Percentiles rank a stretch among this genome's conserved stretches.
These are phyloP conservation scores for Phasianus colchicus DNA, from an alignment of 2,113 vertebrate species.

Conservation along the genomic window DNA sequence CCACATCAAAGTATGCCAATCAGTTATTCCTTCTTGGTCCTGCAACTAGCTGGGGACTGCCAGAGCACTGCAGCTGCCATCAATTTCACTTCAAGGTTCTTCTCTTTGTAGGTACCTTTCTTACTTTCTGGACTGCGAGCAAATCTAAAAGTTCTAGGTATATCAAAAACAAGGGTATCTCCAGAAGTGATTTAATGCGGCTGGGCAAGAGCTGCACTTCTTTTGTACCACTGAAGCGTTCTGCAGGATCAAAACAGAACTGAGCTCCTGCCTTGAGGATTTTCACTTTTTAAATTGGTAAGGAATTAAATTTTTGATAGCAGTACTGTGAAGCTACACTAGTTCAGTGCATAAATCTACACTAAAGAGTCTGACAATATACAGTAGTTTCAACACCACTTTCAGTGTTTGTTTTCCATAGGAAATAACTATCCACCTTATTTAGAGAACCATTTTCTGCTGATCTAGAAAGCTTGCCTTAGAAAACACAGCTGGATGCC, in stretches of 20 bases:
- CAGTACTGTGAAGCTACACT: background rate
- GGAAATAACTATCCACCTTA: constrained; percentile 40
- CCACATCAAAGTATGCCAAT: background rate
- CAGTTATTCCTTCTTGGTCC: background rate
- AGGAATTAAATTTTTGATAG: background rate
- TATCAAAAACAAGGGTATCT: background rate
- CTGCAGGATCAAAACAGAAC: background rate
- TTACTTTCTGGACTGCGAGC: background rate
- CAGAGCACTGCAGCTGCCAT: background rate
- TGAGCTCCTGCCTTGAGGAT: background rate
- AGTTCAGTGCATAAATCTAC: constrained; percentile 47
- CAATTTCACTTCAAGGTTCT: background rate
- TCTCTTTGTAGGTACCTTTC: background rate
- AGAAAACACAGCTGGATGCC: constrained; percentile 57
- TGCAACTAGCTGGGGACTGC: background rate
- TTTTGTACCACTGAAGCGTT: background rate
- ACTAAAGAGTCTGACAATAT: constrained; percentile 41
- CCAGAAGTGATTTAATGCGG: background rate
- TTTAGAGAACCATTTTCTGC: constrained; percentile 44
- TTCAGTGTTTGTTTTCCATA: constrained; percentile 20
- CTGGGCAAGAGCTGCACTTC: background rate
- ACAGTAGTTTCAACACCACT: background rate
- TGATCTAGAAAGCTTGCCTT: constrained; percentile 27
- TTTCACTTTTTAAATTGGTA: background rate
- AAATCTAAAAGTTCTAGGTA: background rate